Evolutionary conservation across 1,140 invertebrate genomes (phyloP).

Genomic region (Halictus rubicundus): DNA sequence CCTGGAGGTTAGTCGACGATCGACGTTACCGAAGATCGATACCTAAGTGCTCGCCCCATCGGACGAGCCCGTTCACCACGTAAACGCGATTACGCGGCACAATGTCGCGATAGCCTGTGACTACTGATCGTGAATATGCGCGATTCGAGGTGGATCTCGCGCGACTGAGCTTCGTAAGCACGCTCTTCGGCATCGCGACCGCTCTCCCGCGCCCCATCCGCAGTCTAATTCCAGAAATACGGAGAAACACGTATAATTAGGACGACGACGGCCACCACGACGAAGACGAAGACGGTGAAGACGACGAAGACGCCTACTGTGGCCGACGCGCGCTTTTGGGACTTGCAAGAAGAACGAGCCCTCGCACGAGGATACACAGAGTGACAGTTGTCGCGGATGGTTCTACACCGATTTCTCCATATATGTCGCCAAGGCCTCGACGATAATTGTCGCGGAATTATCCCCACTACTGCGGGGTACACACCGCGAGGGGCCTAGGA

Average conservation of each 20-base stretch:
- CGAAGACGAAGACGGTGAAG: constrained; percentile 28
- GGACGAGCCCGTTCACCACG: constrained; percentile 17
- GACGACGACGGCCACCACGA: constrained; percentile 54
- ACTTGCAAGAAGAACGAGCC: constrained; percentile 8
- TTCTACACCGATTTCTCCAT: too few species aligned
- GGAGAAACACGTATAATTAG: constrained; percentile 76
- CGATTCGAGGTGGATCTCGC: constrained; percentile 73
- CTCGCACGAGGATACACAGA: neutral
- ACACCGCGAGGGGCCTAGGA: too few species aligned
- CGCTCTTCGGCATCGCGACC: constrained; percentile 34
- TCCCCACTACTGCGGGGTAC: too few species aligned
- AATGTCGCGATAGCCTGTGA: constrained; percentile 1
- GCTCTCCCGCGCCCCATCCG: constrained; percentile 62
- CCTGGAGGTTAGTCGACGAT: too few species aligned
- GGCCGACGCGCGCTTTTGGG: neutral
- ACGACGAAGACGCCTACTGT: constrained; percentile 45
- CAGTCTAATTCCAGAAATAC: constrained; percentile 78
- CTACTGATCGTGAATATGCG: constrained; percentile 48
- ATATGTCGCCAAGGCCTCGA: too few species aligned
- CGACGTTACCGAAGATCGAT: constrained; percentile 8
- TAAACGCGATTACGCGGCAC: neutral
- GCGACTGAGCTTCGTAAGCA: constrained; percentile 72
- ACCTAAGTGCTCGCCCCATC: constrained; percentile 51
- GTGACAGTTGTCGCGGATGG: neutral
- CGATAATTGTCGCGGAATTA: too few species aligned